Percentiles rank a stretch among this genome's conserved stretches.
phyloP scores from a whole-genome alignment of 2,797 vertebrate genomes.

The Rhinatrema bivittatum region DNA sequence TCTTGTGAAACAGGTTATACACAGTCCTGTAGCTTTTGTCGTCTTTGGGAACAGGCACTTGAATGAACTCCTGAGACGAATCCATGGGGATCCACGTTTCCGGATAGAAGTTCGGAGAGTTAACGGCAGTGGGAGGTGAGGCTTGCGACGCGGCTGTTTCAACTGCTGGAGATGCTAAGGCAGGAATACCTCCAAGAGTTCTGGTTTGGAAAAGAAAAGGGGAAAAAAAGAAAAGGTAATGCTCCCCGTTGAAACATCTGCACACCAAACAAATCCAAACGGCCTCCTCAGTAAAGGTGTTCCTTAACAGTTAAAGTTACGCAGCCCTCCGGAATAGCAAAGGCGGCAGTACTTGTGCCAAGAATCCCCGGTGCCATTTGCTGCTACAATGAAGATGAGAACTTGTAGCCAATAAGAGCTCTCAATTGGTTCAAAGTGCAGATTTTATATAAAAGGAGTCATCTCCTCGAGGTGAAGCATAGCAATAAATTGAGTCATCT shows the following conservation, averaged over 20 bases:
- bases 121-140: constrained; percentile 66
- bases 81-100: constrained; percentile 95
- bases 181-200: constrained; percentile 76
- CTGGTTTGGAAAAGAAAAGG: constrained; percentile 41
- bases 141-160: constrained; percentile 46
- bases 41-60: constrained; percentile 92
- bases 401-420: too few relatives aligned
- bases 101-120: constrained; percentile 80
- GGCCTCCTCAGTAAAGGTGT: too few relatives aligned
- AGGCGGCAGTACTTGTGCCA: constrained; percentile 1
- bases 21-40: constrained; percentile 97
- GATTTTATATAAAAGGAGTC: too few relatives aligned
- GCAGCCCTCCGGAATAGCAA: neutral
- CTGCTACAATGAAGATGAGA: too few relatives aligned
- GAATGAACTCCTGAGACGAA: constrained; percentile 87
- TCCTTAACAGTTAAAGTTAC: too few relatives aligned
- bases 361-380: neutral
- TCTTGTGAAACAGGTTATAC: constrained; percentile 98
- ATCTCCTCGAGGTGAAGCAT: too few relatives aligned
- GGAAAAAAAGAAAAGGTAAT: neutral
- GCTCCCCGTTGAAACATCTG: too few relatives aligned
- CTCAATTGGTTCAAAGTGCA: too few relatives aligned
- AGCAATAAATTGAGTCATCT: too few relatives aligned
- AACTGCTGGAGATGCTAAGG: constrained; percentile 45
- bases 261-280: too few relatives aligned